phyloP scores from a whole-genome alignment of 1,140 invertebrate species.

The Leptoteleia sp. region DNA sequence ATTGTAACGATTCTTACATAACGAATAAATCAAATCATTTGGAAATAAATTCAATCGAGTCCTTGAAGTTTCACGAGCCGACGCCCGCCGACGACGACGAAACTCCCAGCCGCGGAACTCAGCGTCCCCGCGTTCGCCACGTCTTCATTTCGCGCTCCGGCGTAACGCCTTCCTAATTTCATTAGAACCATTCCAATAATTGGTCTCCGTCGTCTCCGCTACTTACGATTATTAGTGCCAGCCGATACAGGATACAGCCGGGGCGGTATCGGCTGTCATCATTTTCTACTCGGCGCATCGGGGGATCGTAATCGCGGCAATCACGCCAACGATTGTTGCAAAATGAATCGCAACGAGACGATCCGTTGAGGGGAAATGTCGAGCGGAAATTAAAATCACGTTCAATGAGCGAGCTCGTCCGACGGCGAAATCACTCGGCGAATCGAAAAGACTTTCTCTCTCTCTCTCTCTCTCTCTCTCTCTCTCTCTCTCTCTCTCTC shows the following conservation, averaged over 20 bases:
- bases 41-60: no score
- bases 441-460: not conserved
- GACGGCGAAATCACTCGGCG: constrained; percentile 5
- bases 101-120: not conserved
- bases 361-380: constrained; percentile 36
- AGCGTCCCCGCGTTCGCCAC: no score
- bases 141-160: not conserved
- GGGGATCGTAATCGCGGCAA: constrained; percentile 46
- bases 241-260: constrained; percentile 17
- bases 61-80: no score
- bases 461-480: no score
- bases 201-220: constrained; percentile 31
- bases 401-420: constrained; percentile 39
- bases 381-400: constrained; percentile 59
- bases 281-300: constrained; percentile 47
- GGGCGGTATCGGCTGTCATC: constrained; percentile 49
- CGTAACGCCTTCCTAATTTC: constrained; percentile 25
- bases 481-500: no score
- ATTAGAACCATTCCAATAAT: constrained; percentile 35
- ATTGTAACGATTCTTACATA: no score
- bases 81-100: not conserved
- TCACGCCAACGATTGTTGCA: constrained; percentile 44
- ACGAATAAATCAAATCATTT: no score
- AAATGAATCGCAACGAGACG: constrained; percentile 43
- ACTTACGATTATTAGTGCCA: constrained; percentile 28